Conservation (phyloP, 2,113 vertebrate genomes). For the Pelodiscus sinensis region DNA sequence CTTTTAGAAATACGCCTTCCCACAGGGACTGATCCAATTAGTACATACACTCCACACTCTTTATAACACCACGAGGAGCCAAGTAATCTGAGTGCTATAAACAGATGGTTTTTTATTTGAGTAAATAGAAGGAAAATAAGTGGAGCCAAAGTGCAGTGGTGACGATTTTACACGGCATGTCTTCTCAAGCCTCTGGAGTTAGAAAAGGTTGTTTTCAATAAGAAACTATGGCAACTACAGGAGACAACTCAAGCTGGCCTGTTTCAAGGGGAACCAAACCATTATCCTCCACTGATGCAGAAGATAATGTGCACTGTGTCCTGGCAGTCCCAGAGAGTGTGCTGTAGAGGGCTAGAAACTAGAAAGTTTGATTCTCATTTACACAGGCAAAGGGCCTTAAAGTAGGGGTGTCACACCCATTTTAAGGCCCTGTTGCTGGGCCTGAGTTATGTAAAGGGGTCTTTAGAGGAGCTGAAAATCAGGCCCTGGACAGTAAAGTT, state of each 20-base stretch:
- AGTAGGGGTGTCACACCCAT: neutral
- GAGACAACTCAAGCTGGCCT: neutral
- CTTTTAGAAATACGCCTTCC: slow-evolving; percentile 65
- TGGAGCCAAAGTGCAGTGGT: slow-evolving; percentile 33
- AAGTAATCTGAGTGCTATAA: slow-evolving; percentile 62
- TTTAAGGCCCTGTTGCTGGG: neutral
- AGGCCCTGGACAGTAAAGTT: neutral
- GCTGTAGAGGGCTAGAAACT: neutral
- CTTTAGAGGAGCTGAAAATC: no score
- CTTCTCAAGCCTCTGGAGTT: slow-evolving; percentile 19
- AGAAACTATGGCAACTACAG: neutral
- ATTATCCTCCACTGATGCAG: neutral
- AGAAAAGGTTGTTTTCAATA: slow-evolving; percentile 10
- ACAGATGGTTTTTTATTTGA: slow-evolving; percentile 61
- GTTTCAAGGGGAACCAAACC: neutral
- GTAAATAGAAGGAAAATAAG: slow-evolving; percentile 49
- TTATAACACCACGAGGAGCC: slow-evolving; percentile 46
- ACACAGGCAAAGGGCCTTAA: neutral
- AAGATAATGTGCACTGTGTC: neutral
- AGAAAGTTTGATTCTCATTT: neutral
- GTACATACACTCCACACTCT: slow-evolving; percentile 36
- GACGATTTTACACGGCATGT: slow-evolving; percentile 6
- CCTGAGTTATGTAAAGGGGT: neutral
- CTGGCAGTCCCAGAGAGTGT: neutral
- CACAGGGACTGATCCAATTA: slow-evolving; percentile 38